Conservation (phyloP, 2,113 vertebrate species). For the Hydropotes inermis region DNA sequence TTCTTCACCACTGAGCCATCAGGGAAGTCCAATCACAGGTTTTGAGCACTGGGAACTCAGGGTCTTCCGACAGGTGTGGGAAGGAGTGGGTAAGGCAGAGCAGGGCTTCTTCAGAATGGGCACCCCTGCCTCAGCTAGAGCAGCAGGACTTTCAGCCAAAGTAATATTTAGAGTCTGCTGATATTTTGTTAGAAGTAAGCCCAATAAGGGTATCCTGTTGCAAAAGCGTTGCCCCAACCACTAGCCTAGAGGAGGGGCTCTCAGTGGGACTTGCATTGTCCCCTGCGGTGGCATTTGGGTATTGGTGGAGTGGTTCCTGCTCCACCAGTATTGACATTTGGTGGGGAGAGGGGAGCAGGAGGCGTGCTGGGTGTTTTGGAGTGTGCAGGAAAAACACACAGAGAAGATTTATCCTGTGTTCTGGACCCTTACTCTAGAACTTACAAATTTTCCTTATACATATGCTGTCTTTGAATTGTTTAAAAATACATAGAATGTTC, state of each 20-base stretch:
- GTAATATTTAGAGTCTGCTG: accelerated
- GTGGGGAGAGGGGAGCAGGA: background rate
- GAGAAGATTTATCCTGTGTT: background rate
- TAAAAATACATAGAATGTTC: background rate
- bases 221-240: background rate
- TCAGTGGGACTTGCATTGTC: background rate
- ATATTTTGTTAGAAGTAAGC: background rate
- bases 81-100: accelerated
- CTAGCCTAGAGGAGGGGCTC: background rate
- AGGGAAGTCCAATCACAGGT: background rate
- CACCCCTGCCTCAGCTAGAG: too few relatives aligned
- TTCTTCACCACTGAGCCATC: background rate
- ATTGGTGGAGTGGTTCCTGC: background rate
- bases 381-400: background rate
- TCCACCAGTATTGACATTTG: background rate
- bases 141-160: too few relatives aligned
- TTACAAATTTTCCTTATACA: background rate
- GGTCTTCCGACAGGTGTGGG: accelerated
- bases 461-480: background rate
- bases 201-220: background rate
- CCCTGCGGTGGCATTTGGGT: accelerated
- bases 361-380: background rate
- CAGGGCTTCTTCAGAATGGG: background rate
- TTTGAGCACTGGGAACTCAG: background rate
- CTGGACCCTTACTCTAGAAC: background rate